Conservation (phyloP, 1,140 invertebrate species). For the Drosophila nannoptera region DNA sequence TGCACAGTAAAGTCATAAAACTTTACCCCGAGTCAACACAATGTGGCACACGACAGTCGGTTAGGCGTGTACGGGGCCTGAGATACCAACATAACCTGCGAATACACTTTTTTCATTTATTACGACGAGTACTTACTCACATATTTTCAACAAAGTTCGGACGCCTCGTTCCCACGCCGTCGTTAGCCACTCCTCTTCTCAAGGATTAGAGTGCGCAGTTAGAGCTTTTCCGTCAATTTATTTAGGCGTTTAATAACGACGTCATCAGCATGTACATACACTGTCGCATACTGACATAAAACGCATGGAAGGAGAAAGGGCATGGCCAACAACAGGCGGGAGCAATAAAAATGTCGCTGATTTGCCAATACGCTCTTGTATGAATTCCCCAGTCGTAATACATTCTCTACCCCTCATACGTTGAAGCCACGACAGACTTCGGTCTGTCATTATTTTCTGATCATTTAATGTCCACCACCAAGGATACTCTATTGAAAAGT, state of each 20-base stretch:
- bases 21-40: conserved; percentile 55
- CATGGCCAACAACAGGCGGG: conserved; percentile 12
- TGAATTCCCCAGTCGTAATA: conserved; percentile 11
- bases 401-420: conserved; percentile 37
- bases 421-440: neutral
- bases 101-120: conserved; percentile 40
- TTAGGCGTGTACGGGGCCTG: neutral
- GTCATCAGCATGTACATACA: conserved; percentile 70
- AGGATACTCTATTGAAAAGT: conserved; percentile 27
- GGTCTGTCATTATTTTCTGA: conserved; percentile 65
- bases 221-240: conserved; percentile 69
- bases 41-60: conserved; percentile 9
- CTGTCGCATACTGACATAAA: conserved; percentile 28
- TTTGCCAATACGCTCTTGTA: conserved; percentile 74
- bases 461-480: conserved; percentile 46
- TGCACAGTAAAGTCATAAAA: conserved; percentile 61
- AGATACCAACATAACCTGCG: conserved; percentile 52
- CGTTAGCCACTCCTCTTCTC: neutral
- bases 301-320: too few species aligned
- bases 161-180: neutral
- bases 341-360: conserved; percentile 77
- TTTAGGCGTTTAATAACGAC: conserved; percentile 77
- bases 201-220: conserved; percentile 1
- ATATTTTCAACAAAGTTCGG: conserved; percentile 23
- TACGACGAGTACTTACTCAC: conserved; percentile 37